Evolutionary conservation across 2,888 invertebrate genomes (phyloP), one percentile per base, ranked within the genome.

Genomic region (Biston stratarius): DNA sequence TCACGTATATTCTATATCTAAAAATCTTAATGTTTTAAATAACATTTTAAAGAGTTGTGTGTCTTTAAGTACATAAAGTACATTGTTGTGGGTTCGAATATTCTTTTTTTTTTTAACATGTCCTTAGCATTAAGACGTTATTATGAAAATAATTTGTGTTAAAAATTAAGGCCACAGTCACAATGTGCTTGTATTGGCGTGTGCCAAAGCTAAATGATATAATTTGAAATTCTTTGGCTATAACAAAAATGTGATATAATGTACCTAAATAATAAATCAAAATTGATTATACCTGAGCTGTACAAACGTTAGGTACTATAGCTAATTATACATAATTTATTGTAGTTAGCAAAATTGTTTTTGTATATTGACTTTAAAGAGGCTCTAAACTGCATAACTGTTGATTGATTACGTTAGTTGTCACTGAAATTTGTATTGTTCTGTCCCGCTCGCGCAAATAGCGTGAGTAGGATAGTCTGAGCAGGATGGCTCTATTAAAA

Each of bases 201-300:
- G 81, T 82, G 82, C 81, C 81, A 83, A 83, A 78, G 59, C 71
- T n/a, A 57, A 77, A 71, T 67, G 67, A 61, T 42, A n/a, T 53
- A 61, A 33, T 44, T 36, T 34, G 24, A 53, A 56, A 69, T 52
- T 69, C 74, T 74, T 77, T 79, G 77, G 78, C 75, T 76, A 76
- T 61, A 66, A 61, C 52, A 36, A 78, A 75, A 78, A 75, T 79
- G 83, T 83, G 84, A 84, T 84, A 71, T 71, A 70, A 65, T 70
- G 75, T 80, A 82, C 77, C 80, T 83, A 80, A 82, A 40, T 10
- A 8, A 33, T 24, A 33, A 55, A 74, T 61, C 45, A 53, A 75
- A 74, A 75, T 74, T 52, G 14, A 56, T 49, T 48, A 48, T 51
- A 42, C 56, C 59, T 68, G 61, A 15, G 34, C 52, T 64, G 45